A percentile compares a stretch with the other conserved stretches of the same genome.
These are phyloP conservation scores for Rhagium mordax DNA, from an alignment of 2,888 invertebrate genomes.

Conservation along the genomic window DNA sequence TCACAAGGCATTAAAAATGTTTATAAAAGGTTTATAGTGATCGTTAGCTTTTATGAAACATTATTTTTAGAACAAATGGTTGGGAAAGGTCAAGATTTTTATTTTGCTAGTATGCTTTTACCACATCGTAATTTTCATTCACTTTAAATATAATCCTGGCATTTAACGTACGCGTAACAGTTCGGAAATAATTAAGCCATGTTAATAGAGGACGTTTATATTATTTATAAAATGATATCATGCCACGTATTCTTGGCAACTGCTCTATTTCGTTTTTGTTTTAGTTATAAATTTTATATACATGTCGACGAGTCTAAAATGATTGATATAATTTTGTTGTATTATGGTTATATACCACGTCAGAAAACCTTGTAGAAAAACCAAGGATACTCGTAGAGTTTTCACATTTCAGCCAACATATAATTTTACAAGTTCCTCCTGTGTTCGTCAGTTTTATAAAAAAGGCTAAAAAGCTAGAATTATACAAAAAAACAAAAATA, in stretches of 20 bases:
- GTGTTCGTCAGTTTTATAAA: no score
- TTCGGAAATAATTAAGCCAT: conserved; percentile 15
- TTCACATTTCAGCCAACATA: no score
- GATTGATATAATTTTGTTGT: not conserved
- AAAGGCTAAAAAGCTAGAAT: no score
- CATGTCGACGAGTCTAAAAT: not conserved
- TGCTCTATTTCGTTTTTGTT: not conserved
- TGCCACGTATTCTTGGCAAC: conserved; percentile 9
- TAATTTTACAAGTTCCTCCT: no score
- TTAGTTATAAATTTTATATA: conserved; percentile 1
- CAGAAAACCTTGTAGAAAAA: no score
- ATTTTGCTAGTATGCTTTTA: conserved; percentile 26
- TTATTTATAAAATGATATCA: conserved; percentile 17
- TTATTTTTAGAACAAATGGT: conserved; percentile 45
- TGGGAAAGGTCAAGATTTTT: conserved; percentile 49
- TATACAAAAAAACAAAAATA: no score
- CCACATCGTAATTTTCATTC: conserved; percentile 28
- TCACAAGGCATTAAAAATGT: conserved; percentile 18
- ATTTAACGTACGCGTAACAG: conserved; percentile 1
- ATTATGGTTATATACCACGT: not conserved
- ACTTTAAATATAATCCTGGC: conserved; percentile 26
- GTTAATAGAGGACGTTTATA: conserved; percentile 7
- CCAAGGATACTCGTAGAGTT: no score
- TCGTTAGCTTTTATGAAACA: conserved; percentile 43
- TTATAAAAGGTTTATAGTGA: conserved; percentile 28